Base-by-base conservation (phyloP, 1,140 invertebrate species). In the Atta colombica region DNA sequence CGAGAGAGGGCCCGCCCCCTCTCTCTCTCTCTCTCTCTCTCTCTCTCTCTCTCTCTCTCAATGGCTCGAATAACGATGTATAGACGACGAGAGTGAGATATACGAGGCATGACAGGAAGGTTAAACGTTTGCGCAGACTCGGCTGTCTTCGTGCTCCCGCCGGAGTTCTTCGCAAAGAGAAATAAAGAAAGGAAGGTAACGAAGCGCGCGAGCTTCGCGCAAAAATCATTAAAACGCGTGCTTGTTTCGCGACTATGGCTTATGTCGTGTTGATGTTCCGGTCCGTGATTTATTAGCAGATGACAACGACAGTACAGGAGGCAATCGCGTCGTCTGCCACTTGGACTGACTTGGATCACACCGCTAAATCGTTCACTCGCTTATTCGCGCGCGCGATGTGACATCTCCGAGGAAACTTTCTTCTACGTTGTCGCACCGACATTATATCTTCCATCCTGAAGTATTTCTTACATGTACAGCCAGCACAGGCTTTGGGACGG, bases 191-290 rank as follows among this genome's bases (percentile, higher is more conserved):
- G 87, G 87, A 85, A 92, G 90, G 89, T 87, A 80, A 69, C 78
- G 58, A 90, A 88, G 77, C 86, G 92, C 87, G 84, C 80, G 88
- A 80, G 88, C 72, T 77, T 85, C 87, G 75, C 85, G 90, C 90
- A 93, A 93, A 92, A 93, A 93, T 93, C 92, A 91, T 93, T 93
- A 93, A 93, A 92, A 92, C 92, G 88, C 86, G 88, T 86, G 90
- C 86, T 80, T 69, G 88, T 87, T 91, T 88, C 74, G 87, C 86
- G 81, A 72, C 86, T 75, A 90, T 84, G 85, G 87, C 90, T 75
- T 61, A 51, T 69, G 78, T 86, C 77, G 88, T 86, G 80, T 88
- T 84, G 75, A 55, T 10, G 1, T 84, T 75, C 85, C 87, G 63
- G 18, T 66, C 28, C 55, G 51, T 55, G 66, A 87, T 89, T 89